phyloP scores from a whole-genome alignment of 2,797 vertebrate genomes.

The Lerista edwardsae region DNA sequence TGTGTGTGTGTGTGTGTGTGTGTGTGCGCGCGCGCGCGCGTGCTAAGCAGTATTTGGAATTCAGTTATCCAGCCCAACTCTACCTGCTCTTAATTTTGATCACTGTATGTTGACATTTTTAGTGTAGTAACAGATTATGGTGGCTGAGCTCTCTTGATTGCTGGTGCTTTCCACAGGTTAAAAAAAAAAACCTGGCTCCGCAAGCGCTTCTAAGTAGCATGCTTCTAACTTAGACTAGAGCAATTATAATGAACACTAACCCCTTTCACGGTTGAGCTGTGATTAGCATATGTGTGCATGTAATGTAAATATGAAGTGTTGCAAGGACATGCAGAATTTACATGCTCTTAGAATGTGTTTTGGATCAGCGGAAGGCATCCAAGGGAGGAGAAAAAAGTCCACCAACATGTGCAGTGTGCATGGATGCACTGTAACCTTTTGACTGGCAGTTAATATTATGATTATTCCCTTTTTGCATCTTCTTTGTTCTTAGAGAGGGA shows the following conservation, averaged over 20 bases:
- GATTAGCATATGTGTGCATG: slow-evolving; percentile 62
- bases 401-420: neutral
- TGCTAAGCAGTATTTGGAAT: slow-evolving; percentile 26
- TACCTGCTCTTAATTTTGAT: slow-evolving; percentile 14
- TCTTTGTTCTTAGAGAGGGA: neutral
- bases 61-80: slow-evolving; percentile 9
- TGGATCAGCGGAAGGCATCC: neutral
- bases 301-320: slow-evolving; percentile 41
- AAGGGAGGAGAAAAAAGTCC: neutral
- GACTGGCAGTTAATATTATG: neutral
- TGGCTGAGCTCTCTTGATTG: slow-evolving; percentile 48
- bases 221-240: slow-evolving; percentile 76
- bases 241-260: slow-evolving; percentile 71
- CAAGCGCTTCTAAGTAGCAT: slow-evolving; percentile 45
- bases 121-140: neutral
- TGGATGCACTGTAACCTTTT: neutral
- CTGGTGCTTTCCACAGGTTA: slow-evolving; percentile 63
- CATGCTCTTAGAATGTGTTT: neutral
- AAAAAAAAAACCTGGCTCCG: slow-evolving; percentile 49
- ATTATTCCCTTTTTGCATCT: neutral
- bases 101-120: slow-evolving; percentile 23
- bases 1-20: too few species aligned
- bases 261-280: neutral
- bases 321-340: slow-evolving; percentile 16
- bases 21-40: neutral